Evolutionary conservation across 1,140 invertebrate species (phyloP), one percentile per base, ranked within the genome.

Genomic region (Trichonephila clavipes): DNA sequence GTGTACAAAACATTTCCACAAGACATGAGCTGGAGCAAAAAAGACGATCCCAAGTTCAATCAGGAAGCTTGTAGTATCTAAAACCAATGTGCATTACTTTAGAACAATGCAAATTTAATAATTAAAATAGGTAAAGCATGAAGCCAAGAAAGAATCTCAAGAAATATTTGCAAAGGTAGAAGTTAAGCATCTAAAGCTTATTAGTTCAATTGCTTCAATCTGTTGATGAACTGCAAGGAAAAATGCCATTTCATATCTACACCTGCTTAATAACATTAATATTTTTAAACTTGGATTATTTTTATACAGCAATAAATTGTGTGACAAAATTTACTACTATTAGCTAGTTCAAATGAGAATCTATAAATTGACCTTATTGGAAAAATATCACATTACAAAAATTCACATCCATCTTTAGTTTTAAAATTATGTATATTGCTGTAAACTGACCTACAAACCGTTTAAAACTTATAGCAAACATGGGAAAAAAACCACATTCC

Each of bases 61-160:
- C 72, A 77, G 72, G 72, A 40, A 77, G 28, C 72, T 77, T 77
- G 72, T 77, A 77, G 28, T 40, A 77, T 77, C 72, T 77, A 77
- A 77, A 77, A 77, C 72, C 72, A 77, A 77, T 28, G 34, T 77
- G 72, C 72, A 28, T 77, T 77, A 28, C 16, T 28, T 77, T 77
- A 77, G 72, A 77, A 77, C 28, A 77, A 40, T 77, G 28, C 28
- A 77, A 77, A 40, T 40, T 7, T 34, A 77, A 24, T 24, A 12
- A 69, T 69, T 69, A 69, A 24, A 77, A 77, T 18, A 77, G 69
- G n/a, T 6, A 72, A 16, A 69, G n/a, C 62, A 18, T 19, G 62
- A 64, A 64, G 62, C 21, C 21, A 5, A 64, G 62, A 19, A 64
- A 21, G 62, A 64, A 64, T 64, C 21, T 64, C 62, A 64, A 64